Evolutionary conservation across 2,797 vertebrate species (phyloP).

Genomic region (Leuciscus waleckii): DNA sequence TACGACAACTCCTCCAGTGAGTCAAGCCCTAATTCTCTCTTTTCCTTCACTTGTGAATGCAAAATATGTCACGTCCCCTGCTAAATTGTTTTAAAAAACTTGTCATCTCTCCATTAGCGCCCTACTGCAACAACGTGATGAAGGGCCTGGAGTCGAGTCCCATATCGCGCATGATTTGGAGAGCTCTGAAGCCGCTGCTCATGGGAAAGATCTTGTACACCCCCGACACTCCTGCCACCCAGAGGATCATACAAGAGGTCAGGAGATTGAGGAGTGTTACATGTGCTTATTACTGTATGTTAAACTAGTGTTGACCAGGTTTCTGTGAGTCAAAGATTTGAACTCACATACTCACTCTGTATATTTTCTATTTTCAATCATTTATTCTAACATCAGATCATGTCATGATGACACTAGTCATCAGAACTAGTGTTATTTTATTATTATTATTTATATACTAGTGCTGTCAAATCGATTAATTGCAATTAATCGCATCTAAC

Average conservation of each 20-base stretch:
- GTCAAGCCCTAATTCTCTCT: slow-evolving; percentile 57
- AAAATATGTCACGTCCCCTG: not conserved
- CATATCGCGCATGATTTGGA: slow-evolving; percentile 97
- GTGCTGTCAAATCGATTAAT: not conserved
- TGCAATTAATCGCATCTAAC: not conserved
- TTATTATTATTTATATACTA: not conserved
- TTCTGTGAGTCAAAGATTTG: not conserved
- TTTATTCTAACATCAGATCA: not conserved
- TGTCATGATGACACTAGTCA: not conserved
- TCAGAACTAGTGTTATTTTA: not conserved
- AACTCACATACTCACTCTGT: not conserved
- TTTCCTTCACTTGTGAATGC: not conserved
- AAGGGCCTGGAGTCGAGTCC: slow-evolving; percentile 92
- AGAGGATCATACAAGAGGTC: slow-evolving; percentile 93
- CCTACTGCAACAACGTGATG: slow-evolving; percentile 96
- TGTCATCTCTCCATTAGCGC: slow-evolving; percentile 75
- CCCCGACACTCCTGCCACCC: slow-evolving; percentile 90
- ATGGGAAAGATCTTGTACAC: slow-evolving; percentile 97
- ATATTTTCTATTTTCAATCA: not conserved
- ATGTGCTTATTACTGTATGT: not conserved
- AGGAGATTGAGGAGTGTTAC: slow-evolving; percentile 44
- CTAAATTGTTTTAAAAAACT: not conserved
- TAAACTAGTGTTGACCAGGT: not conserved
- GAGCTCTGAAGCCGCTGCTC: slow-evolving; percentile 93
- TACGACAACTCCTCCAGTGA: slow-evolving; percentile 98